Evolutionary conservation across 2,113 vertebrate genomes (phyloP).

Genomic region (Halichoerus grypus): DNA sequence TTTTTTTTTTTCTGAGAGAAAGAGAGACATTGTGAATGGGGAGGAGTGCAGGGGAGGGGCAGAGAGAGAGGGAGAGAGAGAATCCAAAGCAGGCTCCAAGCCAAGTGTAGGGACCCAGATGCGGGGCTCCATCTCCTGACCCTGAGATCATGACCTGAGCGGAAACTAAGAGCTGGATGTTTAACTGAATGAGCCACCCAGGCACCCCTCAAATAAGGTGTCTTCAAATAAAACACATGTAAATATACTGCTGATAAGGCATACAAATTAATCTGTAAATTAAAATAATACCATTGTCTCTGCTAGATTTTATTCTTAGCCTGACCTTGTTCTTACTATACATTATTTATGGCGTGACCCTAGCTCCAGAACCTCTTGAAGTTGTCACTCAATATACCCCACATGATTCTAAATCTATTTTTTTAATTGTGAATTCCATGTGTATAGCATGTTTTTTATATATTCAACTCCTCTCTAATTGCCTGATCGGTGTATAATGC

Average conservation of each 20-base stretch:
- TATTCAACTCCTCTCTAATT: background rate
- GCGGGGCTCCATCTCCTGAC: background rate
- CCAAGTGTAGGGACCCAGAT: background rate
- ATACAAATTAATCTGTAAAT: background rate
- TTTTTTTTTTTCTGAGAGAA: background rate
- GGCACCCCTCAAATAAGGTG: background rate
- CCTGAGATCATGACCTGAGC: background rate
- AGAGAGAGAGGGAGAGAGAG: background rate
- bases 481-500: background rate
- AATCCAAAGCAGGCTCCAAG: background rate
- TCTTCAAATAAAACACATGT: background rate
- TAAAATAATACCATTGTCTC: background rate
- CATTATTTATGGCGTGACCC: accelerated
- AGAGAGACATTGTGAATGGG: background rate
- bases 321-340: background rate
- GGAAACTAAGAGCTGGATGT: background rate
- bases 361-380: background rate
- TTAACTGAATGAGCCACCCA: background rate
- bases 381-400: background rate
- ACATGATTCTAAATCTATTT: background rate
- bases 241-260: background rate
- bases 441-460: background rate
- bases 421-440: background rate
- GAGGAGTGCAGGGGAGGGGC: background rate
- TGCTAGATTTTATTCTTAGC: background rate